Evolutionary conservation across 2,888 invertebrate species (phyloP).

Genomic region (Mechanitis mazaeus): DNA sequence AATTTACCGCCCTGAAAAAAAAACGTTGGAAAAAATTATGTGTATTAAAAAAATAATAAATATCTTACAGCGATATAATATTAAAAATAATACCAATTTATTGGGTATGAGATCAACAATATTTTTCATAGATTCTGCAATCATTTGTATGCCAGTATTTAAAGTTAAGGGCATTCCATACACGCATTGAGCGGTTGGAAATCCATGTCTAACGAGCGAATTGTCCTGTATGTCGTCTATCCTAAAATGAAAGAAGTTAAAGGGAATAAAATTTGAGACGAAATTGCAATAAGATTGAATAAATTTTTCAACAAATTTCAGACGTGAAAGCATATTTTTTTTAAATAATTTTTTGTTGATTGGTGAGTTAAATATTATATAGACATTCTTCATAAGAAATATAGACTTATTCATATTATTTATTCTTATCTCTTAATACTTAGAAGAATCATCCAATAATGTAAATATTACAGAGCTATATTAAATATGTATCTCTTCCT

Average conservation of each 20-base stretch:
- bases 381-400: too few relatives aligned
- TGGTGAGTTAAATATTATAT: too few relatives aligned
- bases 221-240: constrained; percentile 28
- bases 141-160: constrained; percentile 12
- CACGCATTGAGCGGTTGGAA: constrained; percentile 25
- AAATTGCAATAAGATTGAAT: too few relatives aligned
- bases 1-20: constrained; percentile 11
- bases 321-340: too few relatives aligned
- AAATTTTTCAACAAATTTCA: too few relatives aligned
- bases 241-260: constrained; percentile 10
- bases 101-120: background rate
- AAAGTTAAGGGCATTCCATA: constrained; percentile 21
- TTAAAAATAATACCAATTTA: background rate
- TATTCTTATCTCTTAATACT: too few relatives aligned
- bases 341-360: too few relatives aligned
- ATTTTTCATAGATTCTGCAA: constrained; percentile 7
- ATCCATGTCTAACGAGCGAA: constrained; percentile 13
- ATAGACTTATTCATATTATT: too few relatives aligned
- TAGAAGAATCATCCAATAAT: too few relatives aligned
- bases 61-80: too few relatives aligned
- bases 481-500: too few relatives aligned
- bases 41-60: background rate
- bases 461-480: too few relatives aligned
- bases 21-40: background rate
- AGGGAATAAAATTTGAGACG: background rate